Percentiles rank a stretch among this genome's conserved stretches.
Conservation (phyloP, 2,113 vertebrate genomes). For the Odontesthes bonariensis region DNA sequence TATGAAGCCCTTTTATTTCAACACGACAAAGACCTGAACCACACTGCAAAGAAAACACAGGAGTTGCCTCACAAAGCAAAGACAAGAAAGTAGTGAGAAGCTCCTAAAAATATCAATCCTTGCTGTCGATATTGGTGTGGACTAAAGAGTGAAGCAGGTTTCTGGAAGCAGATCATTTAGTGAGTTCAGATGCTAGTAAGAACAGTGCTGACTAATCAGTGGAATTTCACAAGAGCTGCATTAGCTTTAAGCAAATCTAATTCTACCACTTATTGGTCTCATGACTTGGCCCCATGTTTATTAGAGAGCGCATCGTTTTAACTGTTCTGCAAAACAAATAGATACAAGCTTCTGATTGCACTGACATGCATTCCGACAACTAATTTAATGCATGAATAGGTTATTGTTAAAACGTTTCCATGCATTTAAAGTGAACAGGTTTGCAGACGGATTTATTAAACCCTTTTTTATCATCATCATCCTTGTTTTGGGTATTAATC, state of each 20-base stretch:
- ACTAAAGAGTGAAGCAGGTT: constrained; percentile 21
- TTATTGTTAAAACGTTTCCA: too few species aligned
- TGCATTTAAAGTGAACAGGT: not conserved
- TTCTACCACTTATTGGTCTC: constrained; percentile 57
- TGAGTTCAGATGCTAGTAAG: constrained; percentile 25
- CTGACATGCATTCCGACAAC: not conserved
- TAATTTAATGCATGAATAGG: constrained; percentile 7
- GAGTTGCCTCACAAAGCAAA: too few species aligned
- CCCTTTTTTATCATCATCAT: not conserved
- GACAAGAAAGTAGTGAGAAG: too few species aligned
- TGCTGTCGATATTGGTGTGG: not conserved
- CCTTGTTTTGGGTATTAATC: not conserved
- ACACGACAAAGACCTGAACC: not conserved
- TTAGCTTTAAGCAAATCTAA: constrained; percentile 62
- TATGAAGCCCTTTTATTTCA: not conserved
- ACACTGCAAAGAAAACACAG: not conserved
- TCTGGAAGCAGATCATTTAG: constrained; percentile 38
- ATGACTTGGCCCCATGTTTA: constrained; percentile 41
- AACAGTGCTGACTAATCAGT: constrained; percentile 19
- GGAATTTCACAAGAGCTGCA: constrained; percentile 55
- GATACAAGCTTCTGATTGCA: not conserved
- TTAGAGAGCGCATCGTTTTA: constrained; percentile 37
- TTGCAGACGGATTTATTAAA: not conserved
- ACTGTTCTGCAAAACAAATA: constrained; percentile 46
- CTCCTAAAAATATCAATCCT: not conserved